Base-by-base conservation (phyloP, 2,113 vertebrate genomes). In the Paracanthobrama guichenoti region DNA sequence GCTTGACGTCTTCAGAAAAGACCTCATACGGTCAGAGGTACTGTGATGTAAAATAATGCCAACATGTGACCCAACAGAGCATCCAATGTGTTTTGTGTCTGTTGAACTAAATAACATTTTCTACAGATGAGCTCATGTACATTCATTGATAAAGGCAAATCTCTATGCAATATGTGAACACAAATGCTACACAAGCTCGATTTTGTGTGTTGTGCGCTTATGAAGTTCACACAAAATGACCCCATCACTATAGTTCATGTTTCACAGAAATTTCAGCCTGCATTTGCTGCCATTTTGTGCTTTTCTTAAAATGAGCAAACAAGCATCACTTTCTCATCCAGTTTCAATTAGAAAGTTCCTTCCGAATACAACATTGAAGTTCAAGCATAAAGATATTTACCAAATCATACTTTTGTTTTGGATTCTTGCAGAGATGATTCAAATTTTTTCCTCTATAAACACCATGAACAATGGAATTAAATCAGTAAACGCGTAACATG, bases 311-410 rank as follows among this genome's bases (percentile, higher is more conserved):
- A 76, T 55, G 26, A 35, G 6, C 48, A 55, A 28, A 22, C 16
- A 57, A 76, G 74, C 20, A 48, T 73, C 6, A 73, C n/a, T 24
- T 73, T 24, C 69, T 73, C 42, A 73, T 73, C 69, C 69, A 73
- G 69, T 48, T 73, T 73, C 69, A 14, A 7, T 24, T 12, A 42
- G 67, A n/a, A 71, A 39, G 18, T 48, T 74, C 13, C 44, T 26
- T 73, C 71, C 8, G 6, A 48, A 48, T 48, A 73, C 39, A 10
- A 35, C 3, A 55, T 35, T 55, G 5, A 31, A 55, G 24, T 8
- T 76, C 16, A n/a, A 42, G 3, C 9, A 11, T 10, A 44, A 22
- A n/a, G 16, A 28, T 4, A 53, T 18, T 74, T 48, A 20, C 16
- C 2, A 72, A 71, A 20, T 42, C 31, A 2, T 67, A n/a, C n/a